phyloP scores from a whole-genome alignment of 92 coral and sea anemone species.

The Nematostella vectensis region DNA sequence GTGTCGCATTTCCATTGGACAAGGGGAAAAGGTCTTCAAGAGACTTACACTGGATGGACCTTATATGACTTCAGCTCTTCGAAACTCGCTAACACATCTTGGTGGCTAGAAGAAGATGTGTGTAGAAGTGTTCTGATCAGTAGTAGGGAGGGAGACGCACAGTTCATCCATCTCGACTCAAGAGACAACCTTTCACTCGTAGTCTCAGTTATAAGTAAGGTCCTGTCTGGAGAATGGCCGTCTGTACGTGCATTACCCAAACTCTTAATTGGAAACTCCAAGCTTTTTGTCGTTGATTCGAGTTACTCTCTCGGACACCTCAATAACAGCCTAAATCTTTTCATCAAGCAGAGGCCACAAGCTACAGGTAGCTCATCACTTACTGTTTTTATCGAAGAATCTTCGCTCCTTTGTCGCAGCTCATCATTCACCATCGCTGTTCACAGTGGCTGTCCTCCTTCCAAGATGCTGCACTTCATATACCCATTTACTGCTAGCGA shows the following conservation, averaged over 20 bases:
- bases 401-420: slow-evolving; percentile 67
- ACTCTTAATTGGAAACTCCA: slow-evolving; percentile 60
- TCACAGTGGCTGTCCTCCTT: slow-evolving; percentile 92
- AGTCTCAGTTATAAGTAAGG: slow-evolving; percentile 45
- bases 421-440: slow-evolving; percentile 50
- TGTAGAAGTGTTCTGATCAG: slow-evolving; percentile 64
- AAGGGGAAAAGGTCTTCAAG: not conserved
- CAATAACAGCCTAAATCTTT: slow-evolving; percentile 44
- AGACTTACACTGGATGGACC: slow-evolving; percentile 43
- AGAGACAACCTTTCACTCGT: slow-evolving; percentile 52
- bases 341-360: slow-evolving; percentile 55
- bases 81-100: slow-evolving; percentile 23
- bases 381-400: slow-evolving; percentile 41
- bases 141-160: slow-evolving; percentile 25
- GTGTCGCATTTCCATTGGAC: slow-evolving; percentile 24
- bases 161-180: slow-evolving; percentile 75
- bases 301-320: slow-evolving; percentile 22
- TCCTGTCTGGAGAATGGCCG: slow-evolving; percentile 8
- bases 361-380: slow-evolving; percentile 70
- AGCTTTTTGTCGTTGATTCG: slow-evolving; percentile 42
- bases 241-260: slow-evolving; percentile 24
- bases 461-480: slow-evolving; percentile 57
- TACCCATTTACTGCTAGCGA: slow-evolving; percentile 58
- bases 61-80: slow-evolving; percentile 68
- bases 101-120: slow-evolving; percentile 87